Evolutionary conservation across 2,888 invertebrate species (phyloP).

Genomic region (Leptodirus hochenwartii): DNA sequence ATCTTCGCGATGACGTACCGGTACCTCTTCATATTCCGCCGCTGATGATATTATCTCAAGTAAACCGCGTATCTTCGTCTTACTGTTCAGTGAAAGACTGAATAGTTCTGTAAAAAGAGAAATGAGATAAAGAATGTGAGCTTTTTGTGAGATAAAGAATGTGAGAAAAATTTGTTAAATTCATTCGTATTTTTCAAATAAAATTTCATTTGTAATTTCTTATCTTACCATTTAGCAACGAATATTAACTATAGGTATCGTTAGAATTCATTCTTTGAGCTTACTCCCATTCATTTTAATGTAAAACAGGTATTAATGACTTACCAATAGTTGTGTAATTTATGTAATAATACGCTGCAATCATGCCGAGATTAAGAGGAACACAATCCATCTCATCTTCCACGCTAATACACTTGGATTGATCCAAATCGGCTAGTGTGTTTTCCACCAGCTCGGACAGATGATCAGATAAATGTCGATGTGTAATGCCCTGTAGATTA

Average conservation of each 20-base stretch:
- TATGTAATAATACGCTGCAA: constrained; percentile 99
- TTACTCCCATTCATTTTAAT: too few species aligned
- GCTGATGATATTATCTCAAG: constrained; percentile 97
- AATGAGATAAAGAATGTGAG: too few species aligned
- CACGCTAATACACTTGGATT: constrained; percentile 91
- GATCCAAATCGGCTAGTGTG: constrained; percentile 84
- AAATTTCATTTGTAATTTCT: too few species aligned
- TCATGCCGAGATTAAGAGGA: constrained; percentile 97
- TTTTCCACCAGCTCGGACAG: constrained; percentile 94
- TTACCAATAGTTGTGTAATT: constrained; percentile 95
- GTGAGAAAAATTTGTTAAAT: too few species aligned
- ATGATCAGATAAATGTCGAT: constrained; percentile 94
- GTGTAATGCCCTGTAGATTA: constrained; percentile 90
- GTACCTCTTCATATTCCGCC: constrained; percentile 87
- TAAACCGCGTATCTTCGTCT: constrained; percentile 93
- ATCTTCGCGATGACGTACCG: constrained; percentile 91
- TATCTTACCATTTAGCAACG: background rate
- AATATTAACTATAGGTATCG: too few species aligned
- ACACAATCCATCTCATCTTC: constrained; percentile 97
- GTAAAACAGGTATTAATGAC: constrained; percentile 10
- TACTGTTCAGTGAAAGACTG: constrained; percentile 87
- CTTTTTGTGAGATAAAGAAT: too few species aligned
- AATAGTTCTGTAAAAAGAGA: constrained; percentile 73
- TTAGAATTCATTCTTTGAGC: too few species aligned
- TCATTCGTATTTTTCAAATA: too few species aligned